Conservation (phyloP, 2,113 vertebrate species). For the Hystrix brachyura region DNA sequence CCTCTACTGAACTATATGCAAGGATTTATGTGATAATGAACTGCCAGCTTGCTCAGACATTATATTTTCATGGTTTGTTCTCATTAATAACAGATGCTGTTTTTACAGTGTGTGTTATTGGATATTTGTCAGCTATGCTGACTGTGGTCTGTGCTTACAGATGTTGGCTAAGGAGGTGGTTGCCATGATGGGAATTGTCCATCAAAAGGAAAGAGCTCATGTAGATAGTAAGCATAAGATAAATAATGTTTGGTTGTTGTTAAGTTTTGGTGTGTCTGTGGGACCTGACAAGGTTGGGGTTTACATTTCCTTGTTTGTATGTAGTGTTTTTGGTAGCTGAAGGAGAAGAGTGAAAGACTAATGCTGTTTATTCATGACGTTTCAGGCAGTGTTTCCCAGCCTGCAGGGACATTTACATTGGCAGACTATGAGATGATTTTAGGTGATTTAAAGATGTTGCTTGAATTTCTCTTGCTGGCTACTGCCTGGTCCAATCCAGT, state of each 20-base stretch:
- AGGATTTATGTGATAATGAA: conserved; percentile 44
- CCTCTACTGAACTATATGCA: not conserved
- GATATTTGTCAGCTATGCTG: not conserved
- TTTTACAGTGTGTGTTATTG: conserved; percentile 33
- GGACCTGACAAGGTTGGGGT: not conserved
- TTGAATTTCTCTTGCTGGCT: not conserved
- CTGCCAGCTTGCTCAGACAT: conserved; percentile 32
- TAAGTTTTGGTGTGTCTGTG: conserved; percentile 21
- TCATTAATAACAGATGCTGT: conserved; percentile 59
- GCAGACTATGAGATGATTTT: not conserved
- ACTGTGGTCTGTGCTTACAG: conserved; percentile 11
- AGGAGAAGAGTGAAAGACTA: not conserved
- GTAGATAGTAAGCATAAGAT: not conserved
- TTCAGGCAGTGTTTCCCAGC: not conserved
- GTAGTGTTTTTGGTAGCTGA: not conserved
- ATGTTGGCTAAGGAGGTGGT: conserved; percentile 20
- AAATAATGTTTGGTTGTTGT: not conserved
- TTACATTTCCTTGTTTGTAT: not conserved
- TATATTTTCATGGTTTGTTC: conserved; percentile 59
- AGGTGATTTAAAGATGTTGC: not conserved
- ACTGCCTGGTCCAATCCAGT: not conserved
- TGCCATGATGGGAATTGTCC: not conserved
- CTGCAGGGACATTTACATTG: not conserved
- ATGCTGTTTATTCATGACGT: not conserved
- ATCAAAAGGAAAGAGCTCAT: not conserved